Conservation (phyloP, 2,888 invertebrate species). For the Lepetodrilus schrolli region DNA sequence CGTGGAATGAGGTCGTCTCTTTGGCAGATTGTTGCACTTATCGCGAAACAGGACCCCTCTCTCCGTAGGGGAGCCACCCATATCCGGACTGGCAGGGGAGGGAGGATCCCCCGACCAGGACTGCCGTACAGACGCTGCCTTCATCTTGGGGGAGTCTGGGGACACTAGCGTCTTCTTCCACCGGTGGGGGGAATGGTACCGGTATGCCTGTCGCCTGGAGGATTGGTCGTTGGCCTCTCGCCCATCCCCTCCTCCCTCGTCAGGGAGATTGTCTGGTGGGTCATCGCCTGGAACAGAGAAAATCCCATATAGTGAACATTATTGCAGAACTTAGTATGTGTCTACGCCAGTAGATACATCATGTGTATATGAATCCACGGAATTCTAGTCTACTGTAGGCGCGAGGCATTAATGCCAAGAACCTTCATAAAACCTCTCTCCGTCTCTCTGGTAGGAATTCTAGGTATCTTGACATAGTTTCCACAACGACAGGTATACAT, state of each 20-base stretch:
- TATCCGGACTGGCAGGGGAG: neutral
- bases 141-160: conserved; percentile 3
- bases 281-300: conserved; percentile 7
- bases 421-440: too few relatives aligned
- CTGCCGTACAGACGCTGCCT: neutral
- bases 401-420: too few relatives aligned
- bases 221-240: neutral
- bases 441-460: too few relatives aligned
- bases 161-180: neutral
- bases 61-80: neutral
- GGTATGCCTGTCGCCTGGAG: neutral
- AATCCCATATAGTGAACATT: too few relatives aligned
- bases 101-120: neutral
- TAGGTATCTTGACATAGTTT: too few relatives aligned
- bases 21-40: neutral
- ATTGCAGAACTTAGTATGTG: too few relatives aligned
- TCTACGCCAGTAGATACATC: too few relatives aligned
- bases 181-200: neutral
- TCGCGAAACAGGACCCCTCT: neutral
- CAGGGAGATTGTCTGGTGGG: neutral
- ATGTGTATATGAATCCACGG: too few relatives aligned
- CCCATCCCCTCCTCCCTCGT: conserved; percentile 3
- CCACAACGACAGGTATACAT: too few relatives aligned
- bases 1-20: neutral
- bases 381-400: too few relatives aligned